These are phyloP conservation scores for Sebastes diaconus DNA, from an alignment of 2,797 vertebrate species.

Conservation along the genomic window DNA sequence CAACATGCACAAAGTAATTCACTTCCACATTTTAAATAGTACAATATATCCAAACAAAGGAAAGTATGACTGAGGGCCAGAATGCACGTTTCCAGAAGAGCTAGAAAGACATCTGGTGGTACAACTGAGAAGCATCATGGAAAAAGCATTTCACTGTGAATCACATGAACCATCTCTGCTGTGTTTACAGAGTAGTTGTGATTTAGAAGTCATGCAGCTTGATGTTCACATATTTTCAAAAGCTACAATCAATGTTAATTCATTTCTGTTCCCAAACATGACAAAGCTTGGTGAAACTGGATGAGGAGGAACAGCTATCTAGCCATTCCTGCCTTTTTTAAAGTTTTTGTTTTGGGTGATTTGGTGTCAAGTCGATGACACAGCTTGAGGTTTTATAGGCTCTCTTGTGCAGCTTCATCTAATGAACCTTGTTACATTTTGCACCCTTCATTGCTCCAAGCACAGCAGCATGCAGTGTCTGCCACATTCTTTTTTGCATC, in stretches of 20 bases:
- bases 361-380: background rate
- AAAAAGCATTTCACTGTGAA: background rate
- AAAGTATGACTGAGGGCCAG: background rate
- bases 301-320: background rate
- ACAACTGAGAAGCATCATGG: background rate
- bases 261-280: background rate
- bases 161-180: background rate
- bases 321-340: background rate
- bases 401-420: background rate
- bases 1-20: background rate
- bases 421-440: background rate
- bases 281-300: background rate
- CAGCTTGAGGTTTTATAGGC: background rate
- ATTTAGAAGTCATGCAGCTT: background rate
- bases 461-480: background rate
- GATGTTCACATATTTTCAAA: background rate
- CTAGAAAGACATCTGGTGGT: constrained; percentile 53
- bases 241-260: background rate
- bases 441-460: background rate
- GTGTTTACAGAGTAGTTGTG: background rate
- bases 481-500: background rate
- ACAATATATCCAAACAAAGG: background rate
- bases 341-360: background rate
- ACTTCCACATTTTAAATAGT: background rate
- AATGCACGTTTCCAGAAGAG: background rate